Evolutionary conservation across 2,113 vertebrate species (phyloP), one percentile per base, ranked within the genome.

Genomic region (Megaptera novaeangliae): DNA sequence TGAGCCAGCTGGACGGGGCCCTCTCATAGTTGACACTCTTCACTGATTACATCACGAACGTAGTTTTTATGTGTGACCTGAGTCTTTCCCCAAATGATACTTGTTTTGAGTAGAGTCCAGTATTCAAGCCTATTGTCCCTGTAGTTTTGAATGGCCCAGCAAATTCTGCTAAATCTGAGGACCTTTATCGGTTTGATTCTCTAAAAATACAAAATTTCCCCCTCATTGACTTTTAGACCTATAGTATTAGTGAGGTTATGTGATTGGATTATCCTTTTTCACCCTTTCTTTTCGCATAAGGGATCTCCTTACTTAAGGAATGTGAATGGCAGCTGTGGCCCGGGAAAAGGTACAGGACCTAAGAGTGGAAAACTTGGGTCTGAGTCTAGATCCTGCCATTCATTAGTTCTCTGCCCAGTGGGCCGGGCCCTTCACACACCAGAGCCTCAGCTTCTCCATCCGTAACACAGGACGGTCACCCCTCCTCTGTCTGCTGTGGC

Each of bases 401-500:
- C 75, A 1, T 63, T 68, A 39, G 36, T 68, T 78, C 39, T 39
- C 29, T 84, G 41, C 10, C 49, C 25, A 4, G 23, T 61, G n/a
- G 49, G 20, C 63, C 9, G 1, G 91, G 71, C 74, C 72, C 59
- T 61, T 80, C 10, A 14, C 10, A 6, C 27, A 13, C 17, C 44
- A 21, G 91, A 49, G 29, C 59, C 27, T 71, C 23, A 14, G 74
- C 57, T 41, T 77, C 34, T n/a, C 17, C 3, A 0, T 78, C 55
- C 13, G 9, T 21, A 27, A 12, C 23, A n/a, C 0, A 0, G n/a
- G 18, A 21, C 21, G 0, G 63, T 15, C 55, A 4, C 57, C 69
- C 55, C 66, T 80, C 8, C 31, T n/a, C 39, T 81, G 49, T 39
- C 91, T 34, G 25, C 55, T n/a, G 6, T 55, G 78, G 27, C 15